Evolutionary conservation across 2,888 invertebrate species (phyloP).

Genomic region (Actias luna): DNA sequence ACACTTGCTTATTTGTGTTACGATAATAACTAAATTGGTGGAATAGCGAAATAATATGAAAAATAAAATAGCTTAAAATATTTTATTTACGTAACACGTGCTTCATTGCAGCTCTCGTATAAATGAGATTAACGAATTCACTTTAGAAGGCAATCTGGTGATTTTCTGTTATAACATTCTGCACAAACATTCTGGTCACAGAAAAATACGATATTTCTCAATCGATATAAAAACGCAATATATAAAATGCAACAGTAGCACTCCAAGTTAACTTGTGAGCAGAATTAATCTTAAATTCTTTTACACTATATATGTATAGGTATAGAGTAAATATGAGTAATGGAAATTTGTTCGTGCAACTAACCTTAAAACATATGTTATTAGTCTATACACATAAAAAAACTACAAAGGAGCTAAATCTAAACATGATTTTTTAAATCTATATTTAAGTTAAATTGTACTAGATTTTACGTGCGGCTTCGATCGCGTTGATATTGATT

Average conservation of each 20-base stretch:
- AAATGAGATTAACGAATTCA: slow-evolving; percentile 11
- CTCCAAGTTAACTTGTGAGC: background rate
- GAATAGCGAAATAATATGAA: too few relatives aligned
- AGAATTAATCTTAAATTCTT: background rate
- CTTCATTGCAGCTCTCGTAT: slow-evolving; percentile 11
- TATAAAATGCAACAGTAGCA: slow-evolving; percentile 7
- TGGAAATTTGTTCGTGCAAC: background rate
- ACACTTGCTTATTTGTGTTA: too few relatives aligned
- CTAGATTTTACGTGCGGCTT: too few relatives aligned
- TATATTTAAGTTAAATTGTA: too few relatives aligned
- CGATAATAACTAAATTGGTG: too few relatives aligned
- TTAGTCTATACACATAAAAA: background rate
- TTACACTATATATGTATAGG: background rate
- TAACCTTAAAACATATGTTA: background rate
- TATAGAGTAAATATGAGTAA: background rate
- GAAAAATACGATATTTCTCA: slow-evolving; percentile 13
- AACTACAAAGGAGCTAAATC: background rate
- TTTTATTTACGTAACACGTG: background rate
- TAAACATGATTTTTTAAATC: too few relatives aligned
- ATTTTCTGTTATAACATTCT: slow-evolving; percentile 12
- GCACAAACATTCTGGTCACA: background rate
- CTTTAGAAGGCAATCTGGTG: slow-evolving; percentile 15
- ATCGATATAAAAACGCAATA: slow-evolving; percentile 9
- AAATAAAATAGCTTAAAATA: background rate
- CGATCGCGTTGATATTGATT: too few relatives aligned